Base-by-base conservation (phyloP, 2,888 invertebrate genomes). In the Lasioglossum marginatum region DNA sequence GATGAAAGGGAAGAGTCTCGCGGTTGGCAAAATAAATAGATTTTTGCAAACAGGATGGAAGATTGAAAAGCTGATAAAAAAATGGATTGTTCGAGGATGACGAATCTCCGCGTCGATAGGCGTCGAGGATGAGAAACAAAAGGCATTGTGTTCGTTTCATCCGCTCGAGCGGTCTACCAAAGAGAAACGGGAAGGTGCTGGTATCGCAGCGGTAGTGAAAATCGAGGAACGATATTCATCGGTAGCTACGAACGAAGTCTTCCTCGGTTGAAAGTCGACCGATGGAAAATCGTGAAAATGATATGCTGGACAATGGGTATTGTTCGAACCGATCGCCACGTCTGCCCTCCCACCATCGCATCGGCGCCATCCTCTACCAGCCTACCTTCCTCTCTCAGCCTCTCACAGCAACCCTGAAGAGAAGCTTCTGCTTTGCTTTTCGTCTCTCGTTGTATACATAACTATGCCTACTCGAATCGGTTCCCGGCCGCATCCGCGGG, bases 241-340 rank as follows among this genome's bases (percentile, higher is more conserved):
- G 78, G 83, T 84, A 78, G 87, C 81, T 87, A 63, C 81, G 87
- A 87, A 87, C 81, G 84, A 84, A 87, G 87, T 87, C 84, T 87
- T 88, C 86, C 76, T 81, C 87, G 88, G 88, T 88, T 81, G 87
- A 83, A 81, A 88, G 86, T 88, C 88, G 86, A 86, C 81, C 88
- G 88, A 89, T 91, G 92, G 93, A 92, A 94, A 94, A 93, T 93
- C 86, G 93, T 92, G 93, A 93, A 94, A 94, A 94, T 94, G 93
- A 94, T 94, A 93, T 93, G 93, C 93, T 88, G 93, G 94, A 94
- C 94, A 94, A 94, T 94, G 92, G 93, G 92, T 91, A 93, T 93
- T 93, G 93, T 93, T 93, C 91, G 91, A 85, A 79, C 85, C 85
- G 86, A 86, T 86, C 86, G 86, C 85, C 86, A 82, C 78, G 86